Percentiles rank a stretch among this genome's conserved stretches.
Conservation (phyloP, 1,140 invertebrate species). For the Bombus pascuorum region DNA sequence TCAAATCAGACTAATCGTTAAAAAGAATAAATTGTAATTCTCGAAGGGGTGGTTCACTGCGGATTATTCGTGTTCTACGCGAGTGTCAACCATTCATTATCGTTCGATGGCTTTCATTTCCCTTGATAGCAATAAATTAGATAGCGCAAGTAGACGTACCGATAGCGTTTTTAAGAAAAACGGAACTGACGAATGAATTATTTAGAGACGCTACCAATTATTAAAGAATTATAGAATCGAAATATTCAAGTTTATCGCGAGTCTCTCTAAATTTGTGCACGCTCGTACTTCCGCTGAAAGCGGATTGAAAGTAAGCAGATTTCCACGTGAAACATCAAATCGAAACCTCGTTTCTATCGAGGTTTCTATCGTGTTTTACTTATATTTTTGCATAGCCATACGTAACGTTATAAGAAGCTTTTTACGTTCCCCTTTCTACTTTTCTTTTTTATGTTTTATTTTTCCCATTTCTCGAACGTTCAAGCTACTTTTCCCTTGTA, state of each 20-base stretch:
- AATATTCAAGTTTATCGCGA: not conserved
- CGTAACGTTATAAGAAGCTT: conserved; percentile 22
- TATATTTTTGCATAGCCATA: conserved; percentile 39
- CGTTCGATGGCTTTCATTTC: conserved; percentile 18
- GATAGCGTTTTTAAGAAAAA: not conserved
- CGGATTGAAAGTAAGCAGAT: conserved; percentile 2
- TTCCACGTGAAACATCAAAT: conserved; percentile 10
- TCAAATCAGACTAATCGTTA: not conserved
- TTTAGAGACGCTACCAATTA: not conserved
- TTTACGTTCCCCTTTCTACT: not conserved
- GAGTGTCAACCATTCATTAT: conserved; percentile 19
- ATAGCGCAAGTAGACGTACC: not conserved
- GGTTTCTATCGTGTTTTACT: not conserved
- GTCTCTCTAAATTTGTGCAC: conserved; percentile 23
- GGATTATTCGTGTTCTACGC: conserved; percentile 23
- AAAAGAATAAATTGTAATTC: not conserved
- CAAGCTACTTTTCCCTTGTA: conserved; percentile 14
- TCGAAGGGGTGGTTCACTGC: conserved; percentile 11
- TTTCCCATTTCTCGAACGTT: not conserved
- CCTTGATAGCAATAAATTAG: conserved; percentile 33
- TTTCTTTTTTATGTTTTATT: not conserved
- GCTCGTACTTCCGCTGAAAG: not conserved
- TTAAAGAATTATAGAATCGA: not conserved
- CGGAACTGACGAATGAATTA: not conserved
- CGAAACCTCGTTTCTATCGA: not conserved